These are phyloP conservation scores for Anguilla rostrata DNA, from an alignment of 2,113 vertebrate species.

Conservation along the genomic window DNA sequence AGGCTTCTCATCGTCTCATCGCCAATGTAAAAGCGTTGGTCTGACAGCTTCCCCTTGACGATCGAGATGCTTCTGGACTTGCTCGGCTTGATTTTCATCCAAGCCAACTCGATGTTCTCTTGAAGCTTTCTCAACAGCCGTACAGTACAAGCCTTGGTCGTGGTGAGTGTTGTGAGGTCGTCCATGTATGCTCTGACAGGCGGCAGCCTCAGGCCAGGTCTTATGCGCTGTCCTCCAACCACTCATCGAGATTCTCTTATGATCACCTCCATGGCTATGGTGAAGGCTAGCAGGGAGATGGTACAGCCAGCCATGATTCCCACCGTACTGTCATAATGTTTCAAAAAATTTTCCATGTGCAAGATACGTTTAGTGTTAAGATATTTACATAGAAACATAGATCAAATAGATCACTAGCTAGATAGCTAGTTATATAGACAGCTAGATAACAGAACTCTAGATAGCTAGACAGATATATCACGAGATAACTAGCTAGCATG, in stretches of 20 bases:
- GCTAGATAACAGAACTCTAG: too few species aligned
- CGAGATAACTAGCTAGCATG: too few species aligned
- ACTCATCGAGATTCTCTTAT: constrained; percentile 18
- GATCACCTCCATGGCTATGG: constrained; percentile 30
- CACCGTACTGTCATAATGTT: too few species aligned
- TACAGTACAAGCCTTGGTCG: not conserved
- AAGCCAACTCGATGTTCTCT: not conserved
- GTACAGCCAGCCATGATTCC: constrained; percentile 22
- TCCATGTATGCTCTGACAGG: constrained; percentile 24
- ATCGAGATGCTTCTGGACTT: constrained; percentile 26
- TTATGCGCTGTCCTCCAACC: not conserved
- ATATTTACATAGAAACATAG: too few species aligned
- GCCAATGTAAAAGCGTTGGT: constrained; percentile 7
- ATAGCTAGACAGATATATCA: too few species aligned
- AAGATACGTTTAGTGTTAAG: too few species aligned
- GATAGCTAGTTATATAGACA: too few species aligned
- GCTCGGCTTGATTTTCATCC: constrained; percentile 23
- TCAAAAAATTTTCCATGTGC: too few species aligned
- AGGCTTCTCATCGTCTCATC: constrained; percentile 6
- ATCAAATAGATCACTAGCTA: too few species aligned
- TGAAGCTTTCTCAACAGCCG: not conserved
- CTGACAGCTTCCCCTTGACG: constrained; percentile 20
- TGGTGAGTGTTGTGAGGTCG: constrained; percentile 19
- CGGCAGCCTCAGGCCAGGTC: not conserved
- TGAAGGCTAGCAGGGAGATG: constrained; percentile 21